Conservation (phyloP, 2,888 invertebrate genomes). For the Willowsia nigromaculata region DNA sequence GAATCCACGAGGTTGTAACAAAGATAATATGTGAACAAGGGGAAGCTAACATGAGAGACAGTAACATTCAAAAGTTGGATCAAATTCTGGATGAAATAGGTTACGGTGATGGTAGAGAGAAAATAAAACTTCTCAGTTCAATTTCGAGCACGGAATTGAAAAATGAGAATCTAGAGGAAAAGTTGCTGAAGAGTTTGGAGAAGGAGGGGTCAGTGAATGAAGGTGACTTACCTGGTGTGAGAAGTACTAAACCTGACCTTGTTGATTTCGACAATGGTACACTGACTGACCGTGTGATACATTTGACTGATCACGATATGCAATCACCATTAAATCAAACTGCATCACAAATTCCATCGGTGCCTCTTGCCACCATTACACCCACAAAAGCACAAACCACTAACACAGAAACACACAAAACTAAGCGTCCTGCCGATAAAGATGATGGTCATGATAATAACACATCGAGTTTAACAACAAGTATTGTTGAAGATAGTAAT, state of each 20-base stretch:
- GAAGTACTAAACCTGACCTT: neutral
- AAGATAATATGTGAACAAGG: neutral
- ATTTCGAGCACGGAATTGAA: constrained; percentile 42
- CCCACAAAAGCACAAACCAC: neutral
- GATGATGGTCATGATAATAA: constrained; percentile 19
- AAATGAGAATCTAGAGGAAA: neutral
- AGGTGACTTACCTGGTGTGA: neutral
- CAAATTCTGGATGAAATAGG: constrained; percentile 35
- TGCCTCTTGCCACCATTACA: too few relatives aligned
- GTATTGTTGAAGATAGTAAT: constrained; percentile 41
- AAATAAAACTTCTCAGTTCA: constrained; percentile 13
- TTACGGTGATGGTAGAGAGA: neutral
- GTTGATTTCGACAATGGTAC: neutral
- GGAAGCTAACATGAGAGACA: neutral
- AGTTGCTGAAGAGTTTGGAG: constrained; percentile 12
- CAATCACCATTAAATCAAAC: neutral
- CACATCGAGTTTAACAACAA: neutral
- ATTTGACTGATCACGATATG: constrained; percentile 16
- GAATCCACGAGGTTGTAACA: constrained; percentile 27
- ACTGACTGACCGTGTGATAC: constrained; percentile 3
- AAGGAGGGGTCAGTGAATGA: neutral
- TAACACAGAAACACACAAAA: constrained; percentile 2
- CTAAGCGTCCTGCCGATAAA: neutral
- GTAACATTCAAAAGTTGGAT: neutral
- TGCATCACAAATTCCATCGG: neutral